Conservation (phyloP, 2,888 invertebrate species). For the Lordiphosa fenestrarum region DNA sequence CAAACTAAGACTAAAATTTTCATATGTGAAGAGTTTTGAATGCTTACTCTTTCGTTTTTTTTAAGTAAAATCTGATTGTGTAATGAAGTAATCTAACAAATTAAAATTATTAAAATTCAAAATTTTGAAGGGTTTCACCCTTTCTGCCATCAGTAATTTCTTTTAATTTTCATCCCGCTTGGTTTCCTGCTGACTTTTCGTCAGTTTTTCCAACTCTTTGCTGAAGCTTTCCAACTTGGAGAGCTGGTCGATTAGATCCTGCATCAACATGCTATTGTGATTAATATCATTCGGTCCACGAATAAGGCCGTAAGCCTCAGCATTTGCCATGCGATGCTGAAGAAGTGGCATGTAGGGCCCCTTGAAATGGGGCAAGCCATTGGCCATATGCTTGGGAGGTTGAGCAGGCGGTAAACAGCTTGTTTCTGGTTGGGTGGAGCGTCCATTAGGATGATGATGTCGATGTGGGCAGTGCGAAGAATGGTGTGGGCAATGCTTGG, state of each 20-base stretch:
- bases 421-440: not conserved
- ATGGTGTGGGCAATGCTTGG: too few relatives aligned
- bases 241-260: slow-evolving; percentile 25
- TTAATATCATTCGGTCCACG: slow-evolving; percentile 5
- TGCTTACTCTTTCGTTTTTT: too few relatives aligned
- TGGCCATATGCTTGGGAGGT: slow-evolving; percentile 3
- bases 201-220: not conserved
- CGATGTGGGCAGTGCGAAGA: too few relatives aligned
- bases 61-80: not conserved
- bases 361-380: slow-evolving; percentile 21
- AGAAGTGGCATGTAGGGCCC: slow-evolving; percentile 32
- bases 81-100: too few relatives aligned
- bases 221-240: slow-evolving; percentile 4
- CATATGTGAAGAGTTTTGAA: too few relatives aligned
- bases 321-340: slow-evolving; percentile 25
- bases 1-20: too few relatives aligned
- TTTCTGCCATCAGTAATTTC: not conserved
- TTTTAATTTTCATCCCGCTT: not conserved
- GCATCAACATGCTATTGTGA: slow-evolving; percentile 8
- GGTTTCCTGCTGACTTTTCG: not conserved
- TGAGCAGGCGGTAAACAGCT: not conserved
- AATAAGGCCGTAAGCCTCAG: slow-evolving; percentile 26
- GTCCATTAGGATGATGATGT: not conserved
- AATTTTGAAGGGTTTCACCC: too few relatives aligned
- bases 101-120: too few relatives aligned